Conservation (phyloP, 1,140 invertebrate genomes). For the Macrotrachela quadricornifera region DNA sequence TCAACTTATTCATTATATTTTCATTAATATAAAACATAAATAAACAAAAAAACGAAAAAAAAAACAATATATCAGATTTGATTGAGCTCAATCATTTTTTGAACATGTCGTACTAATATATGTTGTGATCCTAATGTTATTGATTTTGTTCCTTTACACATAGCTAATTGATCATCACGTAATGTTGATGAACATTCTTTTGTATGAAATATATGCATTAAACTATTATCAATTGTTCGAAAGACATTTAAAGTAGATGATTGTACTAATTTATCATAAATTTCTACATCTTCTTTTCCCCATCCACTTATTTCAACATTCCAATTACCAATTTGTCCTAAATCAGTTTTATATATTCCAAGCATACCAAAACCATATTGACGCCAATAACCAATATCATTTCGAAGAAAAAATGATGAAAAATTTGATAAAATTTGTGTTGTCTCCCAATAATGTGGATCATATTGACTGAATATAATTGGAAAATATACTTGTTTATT, state of each 20-base stretch:
- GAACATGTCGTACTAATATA: background rate
- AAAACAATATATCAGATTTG: no score
- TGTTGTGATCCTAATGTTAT: conserved; percentile 22
- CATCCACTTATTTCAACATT: conserved; percentile 53
- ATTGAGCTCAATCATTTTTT: no score
- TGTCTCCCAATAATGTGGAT: conserved; percentile 19
- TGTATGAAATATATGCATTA: conserved; percentile 80
- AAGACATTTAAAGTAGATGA: conserved; percentile 40
- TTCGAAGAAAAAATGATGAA: conserved; percentile 30
- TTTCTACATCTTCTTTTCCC: conserved; percentile 35
- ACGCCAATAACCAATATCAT: conserved; percentile 62
- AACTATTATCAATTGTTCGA: conserved; percentile 53
- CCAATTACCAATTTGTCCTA: conserved; percentile 56
- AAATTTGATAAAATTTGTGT: background rate
- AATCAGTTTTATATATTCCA: conserved; percentile 65
- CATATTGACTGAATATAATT: conserved; percentile 90
- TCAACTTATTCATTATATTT: no score
- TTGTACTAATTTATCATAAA: conserved; percentile 57
- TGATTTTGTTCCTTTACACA: conserved; percentile 59
- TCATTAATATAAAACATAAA: no score
- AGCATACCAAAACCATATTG: conserved; percentile 92
- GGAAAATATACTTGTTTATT: conserved; percentile 71
- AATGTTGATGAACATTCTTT: conserved; percentile 41
- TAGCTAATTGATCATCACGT: conserved; percentile 25
- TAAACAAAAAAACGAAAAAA: no score